These are phyloP conservation scores for Drosophila sechellia DNA, from an alignment of 1,140 invertebrate species.

Conservation along the genomic window DNA sequence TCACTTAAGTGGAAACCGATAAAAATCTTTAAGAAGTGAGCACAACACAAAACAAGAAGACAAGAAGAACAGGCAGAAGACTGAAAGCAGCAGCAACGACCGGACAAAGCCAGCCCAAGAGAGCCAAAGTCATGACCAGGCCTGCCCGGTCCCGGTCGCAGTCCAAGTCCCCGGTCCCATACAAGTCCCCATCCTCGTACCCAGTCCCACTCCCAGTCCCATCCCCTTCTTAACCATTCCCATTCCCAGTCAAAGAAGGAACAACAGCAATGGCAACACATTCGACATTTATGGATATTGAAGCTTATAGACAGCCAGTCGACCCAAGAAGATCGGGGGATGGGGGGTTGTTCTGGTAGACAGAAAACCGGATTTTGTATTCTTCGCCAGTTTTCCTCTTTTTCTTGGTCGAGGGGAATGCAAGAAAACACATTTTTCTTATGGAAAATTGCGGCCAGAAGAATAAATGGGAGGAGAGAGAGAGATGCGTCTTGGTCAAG, in stretches of 20 bases:
- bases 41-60: slow-evolving; percentile 34
- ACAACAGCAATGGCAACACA: slow-evolving; percentile 57
- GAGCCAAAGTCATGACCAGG: slow-evolving; percentile 72
- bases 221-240: too few species aligned
- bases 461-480: not conserved
- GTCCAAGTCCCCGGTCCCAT: slow-evolving; percentile 1
- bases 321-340: not conserved
- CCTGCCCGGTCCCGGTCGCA: slow-evolving; percentile 31
- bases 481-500: slow-evolving; percentile 51
- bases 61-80: slow-evolving; percentile 35
- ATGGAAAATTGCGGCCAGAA: slow-evolving; percentile 57
- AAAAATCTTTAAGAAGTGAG: slow-evolving; percentile 71
- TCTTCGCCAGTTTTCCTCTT: slow-evolving; percentile 37
- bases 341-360: slow-evolving; percentile 45
- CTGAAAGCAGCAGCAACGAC: slow-evolving; percentile 35
- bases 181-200: slow-evolving; percentile 4
- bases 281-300: slow-evolving; percentile 83
- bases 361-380: slow-evolving; percentile 64
- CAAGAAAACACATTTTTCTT: slow-evolving; percentile 39
- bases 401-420: slow-evolving; percentile 17
- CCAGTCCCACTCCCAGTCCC: not conserved
- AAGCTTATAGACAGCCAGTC: slow-evolving; percentile 75
- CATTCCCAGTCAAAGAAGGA: slow-evolving; percentile 36
- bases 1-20: slow-evolving; percentile 83
- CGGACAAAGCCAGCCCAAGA: slow-evolving; percentile 46